A percentile compares a stretch with the other conserved stretches of the same genome.
Evolutionary conservation across 2,888 invertebrate species (phyloP).

Genomic region (Tubulanus polymorphus): DNA sequence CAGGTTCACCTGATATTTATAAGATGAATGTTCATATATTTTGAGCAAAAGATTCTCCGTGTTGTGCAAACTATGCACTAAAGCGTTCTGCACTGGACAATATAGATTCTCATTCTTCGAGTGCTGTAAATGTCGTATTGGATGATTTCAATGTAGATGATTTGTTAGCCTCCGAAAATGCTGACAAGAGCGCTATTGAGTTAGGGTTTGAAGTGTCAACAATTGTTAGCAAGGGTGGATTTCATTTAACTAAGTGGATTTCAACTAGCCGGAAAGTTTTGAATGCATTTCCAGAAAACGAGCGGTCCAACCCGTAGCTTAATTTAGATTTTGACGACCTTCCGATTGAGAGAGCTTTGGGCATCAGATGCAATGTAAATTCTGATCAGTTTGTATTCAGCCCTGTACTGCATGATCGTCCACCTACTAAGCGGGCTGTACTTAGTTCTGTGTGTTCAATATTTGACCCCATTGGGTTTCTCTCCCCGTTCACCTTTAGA

Average conservation of each 20-base stretch:
- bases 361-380: neutral
- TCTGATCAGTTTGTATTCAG: neutral
- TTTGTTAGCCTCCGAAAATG: neutral
- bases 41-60: neutral
- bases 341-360: neutral
- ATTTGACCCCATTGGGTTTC: constrained; percentile 2
- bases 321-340: neutral
- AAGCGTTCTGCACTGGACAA: neutral
- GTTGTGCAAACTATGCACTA: neutral
- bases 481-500: neutral
- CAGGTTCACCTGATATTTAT: neutral
- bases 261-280: neutral
- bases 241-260: no score
- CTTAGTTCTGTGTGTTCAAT: constrained; percentile 2
- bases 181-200: neutral
- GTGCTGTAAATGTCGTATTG: neutral
- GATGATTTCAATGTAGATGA: neutral
- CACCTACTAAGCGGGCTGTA: neutral
- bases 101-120: neutral
- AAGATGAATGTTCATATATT: no score
- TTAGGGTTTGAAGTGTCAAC: neutral
- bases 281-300: neutral
- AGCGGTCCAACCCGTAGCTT: neutral
- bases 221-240: neutral
- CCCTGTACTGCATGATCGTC: neutral